Evolutionary conservation across 1,140 invertebrate genomes (phyloP).

Genomic region (Listronotus bonariensis): DNA sequence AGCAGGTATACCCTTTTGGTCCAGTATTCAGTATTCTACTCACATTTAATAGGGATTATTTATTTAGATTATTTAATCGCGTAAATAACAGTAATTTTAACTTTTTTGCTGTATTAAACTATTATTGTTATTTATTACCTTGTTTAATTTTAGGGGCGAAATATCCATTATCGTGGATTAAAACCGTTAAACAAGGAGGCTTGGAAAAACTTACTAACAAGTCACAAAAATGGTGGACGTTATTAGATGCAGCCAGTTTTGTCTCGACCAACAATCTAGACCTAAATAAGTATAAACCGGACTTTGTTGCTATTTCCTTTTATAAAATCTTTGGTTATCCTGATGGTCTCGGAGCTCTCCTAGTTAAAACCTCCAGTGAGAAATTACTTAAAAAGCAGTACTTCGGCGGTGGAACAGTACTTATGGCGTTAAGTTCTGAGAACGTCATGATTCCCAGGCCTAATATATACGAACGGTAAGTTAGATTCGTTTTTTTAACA

Average conservation of each 20-base stretch:
- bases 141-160: conserved; percentile 86
- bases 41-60: no score
- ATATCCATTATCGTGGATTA: conserved; percentile 79
- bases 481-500: no score
- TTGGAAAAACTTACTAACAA: conserved; percentile 58
- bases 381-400: conserved; percentile 69
- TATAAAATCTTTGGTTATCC: conserved; percentile 99
- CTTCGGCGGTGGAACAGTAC: conserved; percentile 91
- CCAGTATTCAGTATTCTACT: no score
- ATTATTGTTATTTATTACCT: no score
- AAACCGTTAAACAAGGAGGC: conserved; percentile 65
- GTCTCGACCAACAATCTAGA: conserved; percentile 80
- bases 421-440: conserved; percentile 74
- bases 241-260: conserved; percentile 86
- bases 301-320: conserved; percentile 93
- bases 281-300: conserved; percentile 72
- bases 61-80: no score
- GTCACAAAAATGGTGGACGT: conserved; percentile 72
- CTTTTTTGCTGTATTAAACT: no score
- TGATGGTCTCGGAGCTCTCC: conserved; percentile 86
- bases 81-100: no score
- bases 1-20: no score
- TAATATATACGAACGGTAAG: conserved; percentile 72
- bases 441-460: conserved; percentile 71
- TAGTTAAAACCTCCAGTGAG: conserved; percentile 70